A percentile compares a stretch with the other conserved stretches of the same genome.
Evolutionary conservation across 1,140 invertebrate genomes (phyloP).

Genomic region (Xylocopa sonorina): DNA sequence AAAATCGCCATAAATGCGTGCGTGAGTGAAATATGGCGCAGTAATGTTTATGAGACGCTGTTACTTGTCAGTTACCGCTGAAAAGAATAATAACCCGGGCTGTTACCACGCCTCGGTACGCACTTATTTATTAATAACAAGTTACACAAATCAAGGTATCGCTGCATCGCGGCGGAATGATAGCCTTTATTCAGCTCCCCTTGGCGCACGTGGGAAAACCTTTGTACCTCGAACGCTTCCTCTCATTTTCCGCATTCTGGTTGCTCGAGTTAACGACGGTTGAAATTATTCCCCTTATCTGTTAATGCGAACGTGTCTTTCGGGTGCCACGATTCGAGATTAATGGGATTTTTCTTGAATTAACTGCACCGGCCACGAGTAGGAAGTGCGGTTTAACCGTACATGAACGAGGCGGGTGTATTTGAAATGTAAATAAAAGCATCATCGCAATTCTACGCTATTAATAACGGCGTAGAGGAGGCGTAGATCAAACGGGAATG

Average conservation of each 20-base stretch:
- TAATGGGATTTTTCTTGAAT: neutral
- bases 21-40: slow-evolving; percentile 65
- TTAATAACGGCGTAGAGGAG: neutral
- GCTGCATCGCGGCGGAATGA: slow-evolving; percentile 23
- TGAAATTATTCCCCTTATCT: neutral
- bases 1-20: slow-evolving; percentile 63
- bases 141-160: slow-evolving; percentile 53
- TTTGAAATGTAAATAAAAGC: slow-evolving; percentile 16
- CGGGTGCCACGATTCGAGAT: neutral
- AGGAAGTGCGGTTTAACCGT: neutral
- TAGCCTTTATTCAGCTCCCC: slow-evolving; percentile 32
- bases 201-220: slow-evolving; percentile 34
- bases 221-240: slow-evolving; percentile 16
- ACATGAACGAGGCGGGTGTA: neutral
- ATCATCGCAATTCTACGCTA: neutral
- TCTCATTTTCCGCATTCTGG: slow-evolving; percentile 45
- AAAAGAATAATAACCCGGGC: slow-evolving; percentile 55
- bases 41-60: slow-evolving; percentile 67
- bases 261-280: neutral
- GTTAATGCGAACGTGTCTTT: neutral
- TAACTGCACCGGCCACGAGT: neutral
- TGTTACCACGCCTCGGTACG: slow-evolving; percentile 39
- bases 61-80: slow-evolving; percentile 64
- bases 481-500: neutral
- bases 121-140: slow-evolving; percentile 66